A percentile compares a stretch with the other conserved stretches of the same genome.
Evolutionary conservation across 1,140 invertebrate species (phyloP).

Genomic region (Branchinecta lindahli): DNA sequence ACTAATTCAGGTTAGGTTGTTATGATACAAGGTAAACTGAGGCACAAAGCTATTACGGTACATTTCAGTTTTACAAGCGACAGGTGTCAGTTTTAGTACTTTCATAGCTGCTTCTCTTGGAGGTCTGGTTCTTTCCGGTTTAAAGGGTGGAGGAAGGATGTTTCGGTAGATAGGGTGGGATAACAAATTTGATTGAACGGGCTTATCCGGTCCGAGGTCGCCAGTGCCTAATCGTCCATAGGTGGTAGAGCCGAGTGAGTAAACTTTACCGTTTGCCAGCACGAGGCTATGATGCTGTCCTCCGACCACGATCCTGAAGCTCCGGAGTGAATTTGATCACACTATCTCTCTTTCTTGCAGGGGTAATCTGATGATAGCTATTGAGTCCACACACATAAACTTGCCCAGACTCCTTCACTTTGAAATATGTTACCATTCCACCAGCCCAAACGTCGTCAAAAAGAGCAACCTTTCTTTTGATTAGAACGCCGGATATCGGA

Average conservation of each 20-base stretch:
- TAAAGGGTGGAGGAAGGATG: too few species aligned
- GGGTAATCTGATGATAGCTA: constrained; percentile 70
- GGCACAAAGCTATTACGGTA: too few species aligned
- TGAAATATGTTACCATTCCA: constrained; percentile 64
- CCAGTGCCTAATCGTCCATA: constrained; percentile 78
- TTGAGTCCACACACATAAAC: constrained; percentile 81
- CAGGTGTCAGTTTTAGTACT: too few species aligned
- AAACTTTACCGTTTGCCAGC: constrained; percentile 41
- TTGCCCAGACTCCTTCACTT: constrained; percentile 44
- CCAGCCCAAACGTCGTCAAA: constrained; percentile 71
- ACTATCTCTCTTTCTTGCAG: neutral
- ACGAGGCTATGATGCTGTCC: constrained; percentile 76
- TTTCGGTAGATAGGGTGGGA: too few species aligned
- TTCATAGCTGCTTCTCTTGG: too few species aligned
- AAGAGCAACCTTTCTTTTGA: constrained; percentile 33
- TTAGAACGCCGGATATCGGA: too few species aligned
- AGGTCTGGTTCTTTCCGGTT: too few species aligned
- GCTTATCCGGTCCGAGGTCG: constrained; percentile 39
- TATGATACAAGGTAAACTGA: too few species aligned
- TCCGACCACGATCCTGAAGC: constrained; percentile 34
- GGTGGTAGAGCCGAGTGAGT: constrained; percentile 63
- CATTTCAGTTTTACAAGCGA: too few species aligned
- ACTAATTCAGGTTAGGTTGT: too few species aligned
- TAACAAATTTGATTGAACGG: too few species aligned
- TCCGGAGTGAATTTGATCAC: neutral